Base-by-base conservation (phyloP, 92 coral and sea anemone species). In the Epizoanthus illoricatus region DNA sequence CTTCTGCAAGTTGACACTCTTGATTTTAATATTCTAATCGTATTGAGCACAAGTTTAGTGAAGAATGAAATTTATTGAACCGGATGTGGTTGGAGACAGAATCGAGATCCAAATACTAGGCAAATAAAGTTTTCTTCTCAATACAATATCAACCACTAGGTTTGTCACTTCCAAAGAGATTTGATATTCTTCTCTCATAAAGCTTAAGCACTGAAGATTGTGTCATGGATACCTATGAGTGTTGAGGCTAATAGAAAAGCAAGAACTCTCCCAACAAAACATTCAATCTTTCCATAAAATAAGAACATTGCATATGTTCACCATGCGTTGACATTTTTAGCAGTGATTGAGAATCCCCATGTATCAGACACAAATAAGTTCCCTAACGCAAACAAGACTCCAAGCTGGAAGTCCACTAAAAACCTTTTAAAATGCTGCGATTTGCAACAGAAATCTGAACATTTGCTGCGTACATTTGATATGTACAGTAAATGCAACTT, bases 171-270 rank as follows among this genome's bases (percentile, higher is more conserved):
- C 64, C 59, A 78, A 78, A 63, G 70, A 45, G 71, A 78, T 43
- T 64, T 64, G 21, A 72, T 78, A 78, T 78, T 78, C 82, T 78
- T 78, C 82, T 78, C 54, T 78, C 82, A 63, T 19, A 65, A 76
- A 41, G 81, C 81, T 76, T 78, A 78, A 78, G 82, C 82, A 78
- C 71, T 78, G 47, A 58, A 78, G 82, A 78, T 88, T 65, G 80
- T 92, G 94, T 88, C 88, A 92, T 54, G 88, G 79, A 85, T 89
- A 92, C 94, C 81, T 86, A 76, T 36, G 74, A 80, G 90, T 90
- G 97, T 87, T 90, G 97, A 87, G 84, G 90, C 90, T 84, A 84
- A 88, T 88, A 80, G 88, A 80, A 74, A 57, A 84, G 47, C 67
- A 84, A 80, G 80, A 80, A 81, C 49, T 71, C 86, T 45, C 28